A percentile compares a stretch with the other conserved stretches of the same genome.
These are phyloP conservation scores for Haemorhous mexicanus DNA, from an alignment of 2,113 vertebrate genomes.

Conservation along the genomic window DNA sequence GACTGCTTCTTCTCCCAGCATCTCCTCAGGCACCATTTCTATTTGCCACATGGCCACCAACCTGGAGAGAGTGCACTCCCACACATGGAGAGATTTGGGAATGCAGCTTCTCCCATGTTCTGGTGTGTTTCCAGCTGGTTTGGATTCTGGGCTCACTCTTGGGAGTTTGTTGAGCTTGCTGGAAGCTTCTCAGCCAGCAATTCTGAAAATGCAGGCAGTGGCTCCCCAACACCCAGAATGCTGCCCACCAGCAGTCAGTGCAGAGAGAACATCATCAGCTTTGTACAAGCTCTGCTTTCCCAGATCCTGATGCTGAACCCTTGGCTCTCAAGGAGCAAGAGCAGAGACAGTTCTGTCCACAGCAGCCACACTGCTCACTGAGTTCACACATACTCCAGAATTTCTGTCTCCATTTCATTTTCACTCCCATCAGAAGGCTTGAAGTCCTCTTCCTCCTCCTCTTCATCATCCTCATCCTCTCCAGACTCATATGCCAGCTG, in stretches of 20 bases:
- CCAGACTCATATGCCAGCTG: slow-evolving; percentile 67
- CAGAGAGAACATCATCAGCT: background rate
- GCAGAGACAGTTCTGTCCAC: background rate
- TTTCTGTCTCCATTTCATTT: slow-evolving; percentile 98
- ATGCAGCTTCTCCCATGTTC: background rate
- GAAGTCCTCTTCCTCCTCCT: slow-evolving; percentile 87
- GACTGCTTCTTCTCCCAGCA: background rate
- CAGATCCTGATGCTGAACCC: background rate
- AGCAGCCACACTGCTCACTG: background rate
- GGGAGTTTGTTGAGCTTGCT: background rate
- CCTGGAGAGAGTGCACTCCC: background rate
- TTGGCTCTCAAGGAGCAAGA: background rate
- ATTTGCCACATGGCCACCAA: background rate
- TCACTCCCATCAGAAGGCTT: slow-evolving; percentile 90
- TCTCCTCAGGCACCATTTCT: background rate
- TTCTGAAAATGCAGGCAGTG: background rate
- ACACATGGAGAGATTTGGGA: background rate
- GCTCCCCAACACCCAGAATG: background rate
- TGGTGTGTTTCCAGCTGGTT: background rate
- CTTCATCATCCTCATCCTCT: slow-evolving; percentile 81
- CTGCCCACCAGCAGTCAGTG: background rate
- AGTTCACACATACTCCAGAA: slow-evolving; percentile 88
- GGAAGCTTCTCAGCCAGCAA: background rate
- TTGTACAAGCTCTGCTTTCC: background rate
- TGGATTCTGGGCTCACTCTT: background rate